These are phyloP conservation scores for Callipepla squamata DNA, from an alignment of 2,113 vertebrate species.

Conservation along the genomic window DNA sequence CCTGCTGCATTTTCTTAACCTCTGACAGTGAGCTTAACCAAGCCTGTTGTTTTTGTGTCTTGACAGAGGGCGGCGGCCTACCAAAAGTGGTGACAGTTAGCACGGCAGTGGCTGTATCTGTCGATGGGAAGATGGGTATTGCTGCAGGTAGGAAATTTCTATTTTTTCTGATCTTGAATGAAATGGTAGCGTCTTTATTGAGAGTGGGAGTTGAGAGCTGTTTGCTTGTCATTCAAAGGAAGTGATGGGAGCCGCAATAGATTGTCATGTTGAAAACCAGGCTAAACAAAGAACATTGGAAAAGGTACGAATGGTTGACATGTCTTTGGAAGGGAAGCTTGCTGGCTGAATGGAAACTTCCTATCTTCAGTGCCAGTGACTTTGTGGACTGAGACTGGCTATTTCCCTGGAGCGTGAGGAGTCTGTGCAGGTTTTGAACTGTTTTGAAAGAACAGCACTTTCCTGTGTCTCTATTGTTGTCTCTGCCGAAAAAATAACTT, in stretches of 20 bases:
- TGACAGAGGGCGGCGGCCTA: slow-evolving; percentile 75
- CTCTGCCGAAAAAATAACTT: not conserved
- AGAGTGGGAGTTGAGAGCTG: slow-evolving; percentile 26
- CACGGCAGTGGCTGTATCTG: slow-evolving; percentile 86
- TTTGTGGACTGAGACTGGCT: not conserved
- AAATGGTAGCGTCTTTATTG: not conserved
- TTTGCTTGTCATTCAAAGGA: slow-evolving; percentile 14
- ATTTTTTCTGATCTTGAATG: slow-evolving; percentile 2
- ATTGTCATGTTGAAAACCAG: not conserved
- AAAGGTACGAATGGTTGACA: not conserved
- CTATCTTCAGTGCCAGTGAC: not conserved
- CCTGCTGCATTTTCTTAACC: not conserved
- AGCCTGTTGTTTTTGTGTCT: slow-evolving; percentile 42
- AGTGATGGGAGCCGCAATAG: not conserved
- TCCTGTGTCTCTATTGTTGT: not conserved
- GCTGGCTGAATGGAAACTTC: slow-evolving; percentile 4
- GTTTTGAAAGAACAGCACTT: not conserved
- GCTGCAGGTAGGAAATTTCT: slow-evolving; percentile 90
- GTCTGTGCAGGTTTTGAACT: not conserved
- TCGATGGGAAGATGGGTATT: slow-evolving; percentile 88
- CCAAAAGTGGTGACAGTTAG: slow-evolving; percentile 82
- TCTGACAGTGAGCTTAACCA: not conserved
- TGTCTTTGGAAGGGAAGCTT: not conserved
- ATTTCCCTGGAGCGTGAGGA: not conserved
- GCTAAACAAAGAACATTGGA: slow-evolving; percentile 4